Conservation (phyloP, 30 jellyfish, hydroid and myxozoan genomes). For the Hydra vulgaris region DNA sequence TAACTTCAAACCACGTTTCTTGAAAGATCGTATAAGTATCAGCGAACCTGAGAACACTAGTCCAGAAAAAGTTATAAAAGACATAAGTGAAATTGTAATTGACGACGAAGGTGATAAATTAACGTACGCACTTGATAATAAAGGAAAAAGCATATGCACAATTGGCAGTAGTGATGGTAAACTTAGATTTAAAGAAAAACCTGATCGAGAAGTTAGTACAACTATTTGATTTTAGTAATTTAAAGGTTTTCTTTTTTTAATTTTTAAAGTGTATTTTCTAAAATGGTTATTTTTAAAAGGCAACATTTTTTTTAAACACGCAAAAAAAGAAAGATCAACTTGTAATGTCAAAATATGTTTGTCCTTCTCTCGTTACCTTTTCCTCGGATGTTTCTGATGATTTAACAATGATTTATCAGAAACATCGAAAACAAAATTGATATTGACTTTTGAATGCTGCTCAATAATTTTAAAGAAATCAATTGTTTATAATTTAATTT, state of each 20-base stretch:
- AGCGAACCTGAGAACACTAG: conserved; percentile 10
- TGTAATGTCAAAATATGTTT: no score
- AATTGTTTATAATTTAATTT: no score
- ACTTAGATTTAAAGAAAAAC: conserved; percentile 12
- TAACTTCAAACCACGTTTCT: conserved; percentile 16
- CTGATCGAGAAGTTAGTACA: conserved; percentile 20
- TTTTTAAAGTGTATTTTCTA: not conserved
- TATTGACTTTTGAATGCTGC: no score
- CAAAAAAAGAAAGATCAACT: no score
- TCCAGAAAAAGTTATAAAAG: not conserved
- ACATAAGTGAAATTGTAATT: conserved; percentile 11
- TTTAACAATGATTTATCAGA: no score
- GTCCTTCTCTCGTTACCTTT: no score
- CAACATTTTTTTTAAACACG: no score
- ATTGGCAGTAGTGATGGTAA: conserved; percentile 2
- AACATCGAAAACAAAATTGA: no score
- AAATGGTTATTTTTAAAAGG: no score
- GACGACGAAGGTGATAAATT: conserved; percentile 28
- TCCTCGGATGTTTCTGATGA: no score
- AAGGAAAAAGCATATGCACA: conserved; percentile 20
- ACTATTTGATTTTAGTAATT: not conserved
- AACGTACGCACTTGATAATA: conserved; percentile 3
- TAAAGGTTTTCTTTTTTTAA: not conserved
- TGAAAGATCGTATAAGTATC: not conserved
- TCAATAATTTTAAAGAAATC: no score